Evolutionary conservation across 1,140 invertebrate genomes (phyloP), one percentile per base, ranked within the genome.

Genomic region (Musca domestica): DNA sequence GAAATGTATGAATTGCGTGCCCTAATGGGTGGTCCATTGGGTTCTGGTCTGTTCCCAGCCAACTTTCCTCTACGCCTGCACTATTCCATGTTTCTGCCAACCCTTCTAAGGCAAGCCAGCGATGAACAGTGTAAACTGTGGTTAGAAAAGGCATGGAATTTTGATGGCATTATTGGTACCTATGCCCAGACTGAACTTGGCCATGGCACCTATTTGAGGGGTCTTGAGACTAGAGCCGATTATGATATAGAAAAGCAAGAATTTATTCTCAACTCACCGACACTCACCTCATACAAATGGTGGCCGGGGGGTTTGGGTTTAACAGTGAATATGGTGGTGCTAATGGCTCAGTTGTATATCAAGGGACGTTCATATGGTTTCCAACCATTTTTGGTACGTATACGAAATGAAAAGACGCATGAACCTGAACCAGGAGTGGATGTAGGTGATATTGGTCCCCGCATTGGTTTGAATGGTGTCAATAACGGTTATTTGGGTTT

Each of bases 141-240:
- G 95, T 87, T 98, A 41, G 86, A 87, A 14, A 87, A 87, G 73
- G 91, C 94, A n/a, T 91, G 92, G 86, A 87, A 87, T 69, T 88
- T 90, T 71, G 87, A 90, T 74, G 77, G 77, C 49, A 92, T 98
- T 67, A 88, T 98, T 73, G 94, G 95, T 48, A 95, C 95, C 34
- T 98, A 98, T 83, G 95, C 95, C 64, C 96, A 98, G 88, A 98
- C 95, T 15, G 95, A 98, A 83, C 83, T 98, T 23, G 95, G 95
- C 0, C 95, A 98, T 84, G 95, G 94, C 10, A 96, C 95, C 25
- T 96, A 95, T 80, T 87, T 98, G 61, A 86, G 93, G 73, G 94
- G 94, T 3, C 80, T 98, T 20, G 95, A 98, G 85, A 98, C 95
- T 0, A 94, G 91, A 0, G 92, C 95, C 1, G 94, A 91, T 3